These are phyloP conservation scores for Pantherophis guttatus DNA, from an alignment of 2,113 vertebrate genomes.

Conservation along the genomic window DNA sequence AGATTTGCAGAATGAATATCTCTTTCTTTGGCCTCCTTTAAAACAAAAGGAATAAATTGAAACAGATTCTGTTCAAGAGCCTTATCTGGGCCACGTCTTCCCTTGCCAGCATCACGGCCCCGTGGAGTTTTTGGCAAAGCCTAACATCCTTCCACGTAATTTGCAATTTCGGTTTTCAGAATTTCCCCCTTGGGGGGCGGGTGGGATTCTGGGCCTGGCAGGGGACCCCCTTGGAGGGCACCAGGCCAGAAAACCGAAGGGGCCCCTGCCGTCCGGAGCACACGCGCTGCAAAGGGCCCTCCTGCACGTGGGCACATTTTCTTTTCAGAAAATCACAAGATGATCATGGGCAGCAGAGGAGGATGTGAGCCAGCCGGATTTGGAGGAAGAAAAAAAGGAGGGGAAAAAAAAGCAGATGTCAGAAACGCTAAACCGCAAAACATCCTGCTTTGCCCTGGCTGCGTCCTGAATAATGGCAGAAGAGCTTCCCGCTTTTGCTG, in stretches of 20 bases:
- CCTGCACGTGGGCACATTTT: neutral
- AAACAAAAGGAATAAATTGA: neutral
- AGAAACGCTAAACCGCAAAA: neutral
- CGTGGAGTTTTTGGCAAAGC: neutral
- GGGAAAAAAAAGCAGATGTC: neutral
- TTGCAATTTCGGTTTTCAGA: neutral
- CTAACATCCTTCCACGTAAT: no score
- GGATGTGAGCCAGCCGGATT: constrained; percentile 27
- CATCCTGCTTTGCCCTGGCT: accelerated
- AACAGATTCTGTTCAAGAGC: neutral
- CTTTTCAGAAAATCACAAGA: constrained; percentile 29
- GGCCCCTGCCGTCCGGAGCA: no score
- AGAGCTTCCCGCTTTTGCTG: neutral
- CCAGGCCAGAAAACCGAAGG: neutral
- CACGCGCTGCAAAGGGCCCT: no score
- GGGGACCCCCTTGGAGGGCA: neutral
- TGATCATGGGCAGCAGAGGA: constrained; percentile 26
- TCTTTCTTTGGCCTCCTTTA: neutral
- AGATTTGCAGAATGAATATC: neutral
- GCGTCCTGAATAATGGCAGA: neutral
- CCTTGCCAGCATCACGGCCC: neutral
- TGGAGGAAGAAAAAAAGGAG: no score
- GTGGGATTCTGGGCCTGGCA: neutral
- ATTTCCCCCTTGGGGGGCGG: neutral
- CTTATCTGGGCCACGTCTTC: neutral